Percentiles rank a stretch among this genome's conserved stretches.
Conservation (phyloP, 2,888 invertebrate genomes). For the Mesopsocus fuscifrons region DNA sequence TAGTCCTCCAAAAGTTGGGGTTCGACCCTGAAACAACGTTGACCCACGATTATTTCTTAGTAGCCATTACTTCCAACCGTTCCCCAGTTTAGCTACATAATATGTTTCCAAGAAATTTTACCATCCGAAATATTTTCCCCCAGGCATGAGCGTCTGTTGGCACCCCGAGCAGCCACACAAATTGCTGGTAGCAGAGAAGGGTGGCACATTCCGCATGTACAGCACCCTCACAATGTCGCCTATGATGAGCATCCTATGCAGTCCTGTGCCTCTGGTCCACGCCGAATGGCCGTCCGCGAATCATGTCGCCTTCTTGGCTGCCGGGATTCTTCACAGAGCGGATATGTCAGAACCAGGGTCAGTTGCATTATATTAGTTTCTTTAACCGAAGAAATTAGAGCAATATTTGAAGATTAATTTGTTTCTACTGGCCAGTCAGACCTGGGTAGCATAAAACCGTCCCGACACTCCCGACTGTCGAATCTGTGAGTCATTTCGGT, state of each 20-base stretch:
- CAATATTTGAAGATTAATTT: too few relatives aligned
- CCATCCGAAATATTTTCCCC: slow-evolving; percentile 11
- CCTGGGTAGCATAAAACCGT: too few relatives aligned
- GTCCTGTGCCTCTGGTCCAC: slow-evolving; percentile 37
- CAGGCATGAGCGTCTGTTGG: slow-evolving; percentile 40
- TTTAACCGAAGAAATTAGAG: too few relatives aligned
- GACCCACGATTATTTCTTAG: too few relatives aligned
- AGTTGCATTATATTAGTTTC: too few relatives aligned
- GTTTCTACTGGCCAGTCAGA: too few relatives aligned
- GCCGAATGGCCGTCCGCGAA: slow-evolving; percentile 46
- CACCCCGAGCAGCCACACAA: slow-evolving; percentile 49
- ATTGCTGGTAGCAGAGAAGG: slow-evolving; percentile 53
- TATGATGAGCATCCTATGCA: slow-evolving; percentile 42
- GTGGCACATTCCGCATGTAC: slow-evolving; percentile 51
- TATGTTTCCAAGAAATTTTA: not conserved
- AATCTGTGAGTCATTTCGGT: too few relatives aligned
- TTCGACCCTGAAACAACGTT: too few relatives aligned
- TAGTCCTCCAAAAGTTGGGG: too few relatives aligned
- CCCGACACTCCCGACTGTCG: too few relatives aligned
- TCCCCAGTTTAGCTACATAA: not conserved
- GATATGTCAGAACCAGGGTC: slow-evolving; percentile 46
- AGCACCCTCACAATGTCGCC: slow-evolving; percentile 45
- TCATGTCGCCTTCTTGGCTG: slow-evolving; percentile 40
- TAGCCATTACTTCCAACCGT: too few relatives aligned
- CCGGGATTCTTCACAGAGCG: slow-evolving; percentile 46